These are phyloP conservation scores for Parauchenoglanis punctatus DNA, from an alignment of 2,797 vertebrate genomes.

Conservation along the genomic window DNA sequence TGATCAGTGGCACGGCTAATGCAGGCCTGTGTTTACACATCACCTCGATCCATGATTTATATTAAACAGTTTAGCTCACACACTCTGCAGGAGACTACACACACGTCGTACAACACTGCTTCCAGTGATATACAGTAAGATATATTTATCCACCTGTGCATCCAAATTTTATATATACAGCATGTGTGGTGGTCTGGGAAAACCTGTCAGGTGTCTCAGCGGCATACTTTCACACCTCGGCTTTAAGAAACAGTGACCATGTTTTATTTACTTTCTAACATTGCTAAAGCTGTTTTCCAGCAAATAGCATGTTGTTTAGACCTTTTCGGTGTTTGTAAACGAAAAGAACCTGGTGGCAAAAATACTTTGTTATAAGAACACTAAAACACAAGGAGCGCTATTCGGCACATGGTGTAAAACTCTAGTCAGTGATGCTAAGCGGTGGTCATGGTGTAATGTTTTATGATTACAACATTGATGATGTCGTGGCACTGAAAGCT, in stretches of 20 bases:
- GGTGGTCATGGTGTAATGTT: too few species aligned
- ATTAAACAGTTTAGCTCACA: constrained; percentile 45
- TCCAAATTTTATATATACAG: neutral
- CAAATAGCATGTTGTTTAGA: too few species aligned
- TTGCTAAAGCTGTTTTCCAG: too few species aligned
- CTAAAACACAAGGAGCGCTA: too few species aligned
- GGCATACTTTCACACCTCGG: neutral
- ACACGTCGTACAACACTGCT: neutral
- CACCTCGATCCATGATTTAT: constrained; percentile 56
- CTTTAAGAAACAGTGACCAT: neutral
- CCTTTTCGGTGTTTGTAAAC: too few species aligned
- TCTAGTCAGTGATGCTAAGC: too few species aligned
- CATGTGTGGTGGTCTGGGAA: neutral
- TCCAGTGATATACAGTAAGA: neutral
- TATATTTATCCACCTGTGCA: neutral
- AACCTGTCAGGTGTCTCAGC: neutral
- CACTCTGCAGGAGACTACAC: constrained; percentile 19
- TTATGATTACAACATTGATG: too few species aligned
- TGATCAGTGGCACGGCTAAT: constrained; percentile 33
- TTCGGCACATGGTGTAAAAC: too few species aligned
- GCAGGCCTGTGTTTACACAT: constrained; percentile 44
- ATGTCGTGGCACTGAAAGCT: too few species aligned
- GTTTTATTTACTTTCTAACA: neutral
- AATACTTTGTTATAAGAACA: too few species aligned
- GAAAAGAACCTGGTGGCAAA: too few species aligned